Evolutionary conservation across 1,140 invertebrate genomes (phyloP).

Genomic region (Trypoxylus dichotomus): DNA sequence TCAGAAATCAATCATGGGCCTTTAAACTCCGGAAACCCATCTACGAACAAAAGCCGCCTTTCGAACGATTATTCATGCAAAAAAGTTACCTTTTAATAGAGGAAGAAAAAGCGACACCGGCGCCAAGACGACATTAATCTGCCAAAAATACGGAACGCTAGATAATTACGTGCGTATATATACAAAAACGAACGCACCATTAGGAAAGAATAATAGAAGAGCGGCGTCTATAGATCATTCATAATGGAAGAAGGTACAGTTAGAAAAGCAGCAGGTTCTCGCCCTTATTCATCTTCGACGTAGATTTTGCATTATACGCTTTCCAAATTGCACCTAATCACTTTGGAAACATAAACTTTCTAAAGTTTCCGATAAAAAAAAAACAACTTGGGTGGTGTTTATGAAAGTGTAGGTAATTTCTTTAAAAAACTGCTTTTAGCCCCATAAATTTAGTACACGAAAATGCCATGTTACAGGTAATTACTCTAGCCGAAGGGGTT

Average conservation of each 20-base stretch:
- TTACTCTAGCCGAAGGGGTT: too few relatives aligned
- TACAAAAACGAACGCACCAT: slow-evolving; percentile 19
- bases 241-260: not conserved
- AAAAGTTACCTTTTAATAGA: not conserved
- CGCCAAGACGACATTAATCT: slow-evolving; percentile 16
- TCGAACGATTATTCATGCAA: slow-evolving; percentile 9
- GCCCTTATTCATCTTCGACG: not conserved
- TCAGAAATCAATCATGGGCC: not conserved
- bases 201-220: slow-evolving; percentile 21
- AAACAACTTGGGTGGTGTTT: not conserved
- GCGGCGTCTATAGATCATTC: slow-evolving; percentile 4
- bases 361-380: too few relatives aligned
- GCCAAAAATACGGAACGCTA: slow-evolving; percentile 9
- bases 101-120: not conserved
- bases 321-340: slow-evolving; percentile 16
- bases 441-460: too few relatives aligned
- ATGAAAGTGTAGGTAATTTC: not conserved
- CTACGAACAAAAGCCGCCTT: not conserved
- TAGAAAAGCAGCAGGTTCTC: not conserved
- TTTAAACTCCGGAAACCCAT: not conserved
- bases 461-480: too few relatives aligned
- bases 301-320: not conserved
- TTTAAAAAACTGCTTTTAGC: too few relatives aligned
- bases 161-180: slow-evolving; percentile 16
- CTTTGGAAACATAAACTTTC: not conserved